Evolutionary conservation across 2,888 invertebrate genomes (phyloP), one percentile per base, ranked within the genome.

Genomic region (Hemistola chrysoprasaria): DNA sequence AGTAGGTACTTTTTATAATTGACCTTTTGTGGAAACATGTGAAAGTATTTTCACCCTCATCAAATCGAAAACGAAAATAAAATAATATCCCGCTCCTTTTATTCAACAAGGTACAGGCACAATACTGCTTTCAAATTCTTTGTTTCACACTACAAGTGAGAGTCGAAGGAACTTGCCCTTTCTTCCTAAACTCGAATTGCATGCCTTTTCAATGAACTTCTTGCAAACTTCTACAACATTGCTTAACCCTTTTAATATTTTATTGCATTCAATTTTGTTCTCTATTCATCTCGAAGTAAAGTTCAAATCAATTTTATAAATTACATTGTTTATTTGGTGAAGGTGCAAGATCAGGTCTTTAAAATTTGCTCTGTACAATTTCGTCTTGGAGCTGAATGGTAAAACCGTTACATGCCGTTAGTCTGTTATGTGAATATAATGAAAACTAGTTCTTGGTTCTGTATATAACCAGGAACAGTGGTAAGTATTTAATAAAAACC

Each of bases 201-300:
- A 78, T 80, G 81, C 78, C 71, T 72, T 83, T 83, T 85, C 79
- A 85, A 86, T 85, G 64, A 79, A 79, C 72, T 82, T 64, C 61
- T 75, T 72, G 62, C 68, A 52, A 70, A 70, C 62, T 69, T 71
- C 67, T 71, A 75, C 65, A 44, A 42, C 36, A 35, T 37, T 40
- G 42, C 53, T 65, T 55, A 62, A 43, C 23, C 53, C 6, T 43
- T 8, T 8, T 2, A 24, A 44, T 44, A 29, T n/a, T n/a, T 6
- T 8, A 2, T 9, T 3, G 2, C 8, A 32, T 33, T 27, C 20
- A 6, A 58, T 40, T 43, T 16, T 51, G 1, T 7, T 22, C 41
- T 30, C 31, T 59, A 55, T 43, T 11, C 0, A 3, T 5, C 1
- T 4, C 1, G 3, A 0, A 1, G 6, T 24, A 41, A 34, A 23